Conservation (phyloP, 2,113 vertebrate species). For the Rousettus leschenaultii region DNA sequence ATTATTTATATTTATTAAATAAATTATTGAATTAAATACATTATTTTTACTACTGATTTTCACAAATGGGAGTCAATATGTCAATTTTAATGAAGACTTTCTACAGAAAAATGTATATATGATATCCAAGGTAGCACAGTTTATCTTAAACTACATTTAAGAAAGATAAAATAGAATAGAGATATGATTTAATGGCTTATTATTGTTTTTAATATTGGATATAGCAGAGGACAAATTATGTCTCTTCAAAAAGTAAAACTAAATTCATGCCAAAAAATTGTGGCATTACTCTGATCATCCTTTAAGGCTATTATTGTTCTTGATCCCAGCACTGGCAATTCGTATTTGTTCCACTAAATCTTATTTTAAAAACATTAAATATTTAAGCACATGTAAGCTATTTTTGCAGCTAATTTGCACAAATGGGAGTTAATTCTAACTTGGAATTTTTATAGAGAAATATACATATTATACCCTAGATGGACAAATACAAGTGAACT, state of each 20-base stretch:
- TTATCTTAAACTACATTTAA: neutral
- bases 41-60: neutral
- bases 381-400: neutral
- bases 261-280: neutral
- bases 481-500: neutral
- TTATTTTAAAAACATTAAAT: neutral
- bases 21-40: conserved; percentile 4
- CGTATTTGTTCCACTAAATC: neutral
- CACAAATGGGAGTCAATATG: neutral
- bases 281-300: neutral
- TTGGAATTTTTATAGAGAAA: neutral
- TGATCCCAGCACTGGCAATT: neutral
- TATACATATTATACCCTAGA: neutral
- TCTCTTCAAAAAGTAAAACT: neutral
- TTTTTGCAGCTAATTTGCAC: neutral
- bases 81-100: neutral
- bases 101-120: neutral
- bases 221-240: neutral
- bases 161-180: neutral
- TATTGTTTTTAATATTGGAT: neutral
- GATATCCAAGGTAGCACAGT: neutral
- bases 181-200: neutral
- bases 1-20: neutral
- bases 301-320: neutral
- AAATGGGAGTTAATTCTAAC: neutral